Conservation (phyloP, 2,797 vertebrate genomes). For the Tamandua tetradactyla region DNA sequence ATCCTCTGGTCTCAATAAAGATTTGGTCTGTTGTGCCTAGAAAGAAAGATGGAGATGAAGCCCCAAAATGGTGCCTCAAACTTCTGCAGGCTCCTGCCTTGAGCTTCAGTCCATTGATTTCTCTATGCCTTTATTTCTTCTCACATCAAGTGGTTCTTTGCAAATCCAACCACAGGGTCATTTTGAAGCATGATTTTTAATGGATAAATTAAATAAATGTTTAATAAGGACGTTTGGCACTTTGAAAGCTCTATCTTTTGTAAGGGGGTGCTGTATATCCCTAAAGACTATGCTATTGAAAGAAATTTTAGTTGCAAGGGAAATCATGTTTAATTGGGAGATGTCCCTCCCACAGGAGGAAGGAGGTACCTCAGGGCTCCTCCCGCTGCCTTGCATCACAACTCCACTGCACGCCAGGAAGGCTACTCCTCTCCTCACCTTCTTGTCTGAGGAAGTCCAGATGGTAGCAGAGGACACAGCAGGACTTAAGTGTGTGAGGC, state of each 20-base stretch:
- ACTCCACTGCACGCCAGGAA: neutral
- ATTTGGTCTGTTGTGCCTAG: neutral
- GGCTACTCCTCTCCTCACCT: neutral
- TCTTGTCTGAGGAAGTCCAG: neutral
- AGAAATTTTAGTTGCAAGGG: neutral
- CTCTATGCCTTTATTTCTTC: constrained; percentile 12
- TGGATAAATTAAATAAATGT: neutral
- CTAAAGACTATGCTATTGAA: neutral
- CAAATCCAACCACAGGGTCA: neutral
- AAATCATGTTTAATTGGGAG: neutral
- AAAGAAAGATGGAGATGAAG: neutral
- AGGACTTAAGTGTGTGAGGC: neutral
- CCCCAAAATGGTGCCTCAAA: neutral
- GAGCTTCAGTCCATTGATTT: neutral
- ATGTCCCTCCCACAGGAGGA: neutral
- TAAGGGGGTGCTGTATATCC: neutral
- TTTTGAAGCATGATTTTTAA: neutral
- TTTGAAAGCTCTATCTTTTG: neutral
- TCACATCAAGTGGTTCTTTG: neutral
- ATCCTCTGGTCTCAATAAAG: neutral
- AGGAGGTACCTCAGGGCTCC: neutral
- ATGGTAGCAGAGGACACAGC: neutral
- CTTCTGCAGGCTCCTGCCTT: neutral
- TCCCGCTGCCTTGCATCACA: neutral
- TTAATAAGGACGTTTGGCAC: neutral